phyloP scores from a whole-genome alignment of 2,888 invertebrate species.

The Lysandra bellargus region DNA sequence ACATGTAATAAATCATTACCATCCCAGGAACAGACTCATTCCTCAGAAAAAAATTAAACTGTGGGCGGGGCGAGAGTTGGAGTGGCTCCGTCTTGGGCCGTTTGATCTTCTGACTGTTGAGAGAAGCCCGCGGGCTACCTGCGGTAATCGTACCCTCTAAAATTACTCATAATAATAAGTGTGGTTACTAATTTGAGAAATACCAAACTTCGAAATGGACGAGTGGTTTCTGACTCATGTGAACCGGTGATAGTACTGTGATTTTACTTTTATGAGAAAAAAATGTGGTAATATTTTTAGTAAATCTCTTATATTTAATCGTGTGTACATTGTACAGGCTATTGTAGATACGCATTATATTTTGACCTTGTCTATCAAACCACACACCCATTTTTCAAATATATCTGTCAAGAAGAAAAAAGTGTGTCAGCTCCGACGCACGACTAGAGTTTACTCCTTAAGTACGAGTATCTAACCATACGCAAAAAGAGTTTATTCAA shows the following conservation, averaged over 20 bases:
- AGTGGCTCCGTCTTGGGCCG: conserved; percentile 59
- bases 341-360: too few species aligned
- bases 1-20: conserved; percentile 28
- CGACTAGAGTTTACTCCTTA: too few species aligned
- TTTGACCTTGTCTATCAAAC: too few species aligned
- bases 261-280: background rate
- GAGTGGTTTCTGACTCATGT: conserved; percentile 32
- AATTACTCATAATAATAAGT: conserved; percentile 79
- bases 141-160: conserved; percentile 73
- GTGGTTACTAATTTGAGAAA: conserved; percentile 70
- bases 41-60: conserved; percentile 72
- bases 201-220: conserved; percentile 57
- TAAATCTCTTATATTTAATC: too few species aligned
- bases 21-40: conserved; percentile 29
- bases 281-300: background rate
- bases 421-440: too few species aligned
- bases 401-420: too few species aligned
- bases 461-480: too few species aligned
- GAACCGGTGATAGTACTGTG: background rate
- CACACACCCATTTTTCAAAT: too few species aligned
- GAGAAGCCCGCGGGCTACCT: conserved; percentile 74
- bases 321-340: too few species aligned
- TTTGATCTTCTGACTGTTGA: conserved; percentile 54
- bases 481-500: too few species aligned
- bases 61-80: conserved; percentile 65